phyloP scores from a whole-genome alignment of 2,113 vertebrate species.

The Dicerorhinus sumatrensis region DNA sequence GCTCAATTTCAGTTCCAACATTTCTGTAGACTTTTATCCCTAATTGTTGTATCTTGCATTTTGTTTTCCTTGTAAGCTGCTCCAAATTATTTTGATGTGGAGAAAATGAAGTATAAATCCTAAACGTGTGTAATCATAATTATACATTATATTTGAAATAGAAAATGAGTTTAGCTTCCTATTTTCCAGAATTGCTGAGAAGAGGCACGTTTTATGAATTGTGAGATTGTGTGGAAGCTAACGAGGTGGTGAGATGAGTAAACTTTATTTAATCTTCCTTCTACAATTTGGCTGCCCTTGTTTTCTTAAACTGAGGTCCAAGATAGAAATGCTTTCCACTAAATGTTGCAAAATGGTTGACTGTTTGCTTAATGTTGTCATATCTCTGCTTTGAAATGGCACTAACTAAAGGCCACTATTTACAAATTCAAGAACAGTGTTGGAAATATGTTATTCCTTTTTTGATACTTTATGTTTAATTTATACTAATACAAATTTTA shows the following conservation, averaged over 20 bases:
- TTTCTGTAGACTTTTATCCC: not conserved
- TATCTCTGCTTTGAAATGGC: not conserved
- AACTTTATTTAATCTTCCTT: not conserved
- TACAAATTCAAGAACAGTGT: not conserved
- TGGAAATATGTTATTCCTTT: not conserved
- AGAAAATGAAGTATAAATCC: not conserved
- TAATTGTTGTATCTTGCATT: not conserved
- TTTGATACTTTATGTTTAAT: not conserved
- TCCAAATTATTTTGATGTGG: not conserved
- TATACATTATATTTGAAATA: not conserved
- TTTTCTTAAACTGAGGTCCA: not conserved
- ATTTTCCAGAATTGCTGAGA: not conserved
- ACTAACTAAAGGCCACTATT: not conserved
- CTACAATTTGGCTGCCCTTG: not conserved
- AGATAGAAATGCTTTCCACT: not conserved
- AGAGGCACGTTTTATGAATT: not conserved
- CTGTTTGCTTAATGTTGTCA: not conserved
- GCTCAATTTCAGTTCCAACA: not conserved
- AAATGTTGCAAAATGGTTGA: not conserved
- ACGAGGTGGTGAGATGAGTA: not conserved
- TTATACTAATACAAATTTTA: not conserved
- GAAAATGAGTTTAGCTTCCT: conserved; percentile 15
- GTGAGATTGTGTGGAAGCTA: not conserved
- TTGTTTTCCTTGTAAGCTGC: not conserved
- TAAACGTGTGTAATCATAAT: not conserved